Conservation (phyloP, 2,113 vertebrate species). For the Mugil cephalus region DNA sequence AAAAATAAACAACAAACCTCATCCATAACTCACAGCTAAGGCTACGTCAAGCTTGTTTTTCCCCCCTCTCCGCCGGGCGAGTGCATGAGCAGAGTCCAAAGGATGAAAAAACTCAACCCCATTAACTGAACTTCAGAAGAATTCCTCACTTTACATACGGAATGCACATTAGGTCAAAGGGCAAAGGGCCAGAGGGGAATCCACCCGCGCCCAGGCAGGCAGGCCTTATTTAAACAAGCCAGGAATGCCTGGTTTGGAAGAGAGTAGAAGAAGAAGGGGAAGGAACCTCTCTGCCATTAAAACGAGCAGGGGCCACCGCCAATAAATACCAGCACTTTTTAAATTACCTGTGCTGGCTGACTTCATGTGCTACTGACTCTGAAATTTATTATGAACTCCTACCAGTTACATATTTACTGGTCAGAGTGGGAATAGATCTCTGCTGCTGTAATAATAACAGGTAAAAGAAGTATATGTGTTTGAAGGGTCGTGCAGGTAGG, state of each 20-base stretch:
- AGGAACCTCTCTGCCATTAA: constrained; percentile 68
- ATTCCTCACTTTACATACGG: constrained; percentile 88
- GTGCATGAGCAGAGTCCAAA: constrained; percentile 69
- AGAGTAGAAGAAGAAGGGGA: constrained; percentile 51
- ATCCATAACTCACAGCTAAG: constrained; percentile 50
- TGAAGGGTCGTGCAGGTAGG: background rate
- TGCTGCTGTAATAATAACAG: constrained; percentile 8
- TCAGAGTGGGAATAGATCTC: background rate
- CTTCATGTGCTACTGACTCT: constrained; percentile 66
- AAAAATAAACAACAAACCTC: constrained; percentile 48
- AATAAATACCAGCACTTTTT: constrained; percentile 74
- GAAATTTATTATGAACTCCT: constrained; percentile 55
- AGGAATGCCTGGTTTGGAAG: constrained; percentile 85
- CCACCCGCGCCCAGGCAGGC: constrained; percentile 85
- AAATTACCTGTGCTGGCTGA: constrained; percentile 61
- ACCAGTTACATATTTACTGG: constrained; percentile 32
- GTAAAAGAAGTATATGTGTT: constrained; percentile 1
- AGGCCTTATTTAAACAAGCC: constrained; percentile 92
- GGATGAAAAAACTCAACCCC: constrained; percentile 67
- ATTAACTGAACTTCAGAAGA: constrained; percentile 86
- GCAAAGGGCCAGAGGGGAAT: constrained; percentile 91
- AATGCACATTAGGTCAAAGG: constrained; percentile 91
- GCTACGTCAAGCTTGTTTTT: constrained; percentile 47
- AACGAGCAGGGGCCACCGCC: constrained; percentile 61
- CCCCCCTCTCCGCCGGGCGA: constrained; percentile 34